phyloP scores from a whole-genome alignment of 2,113 vertebrate genomes.

The Typhlomys cinereus region DNA sequence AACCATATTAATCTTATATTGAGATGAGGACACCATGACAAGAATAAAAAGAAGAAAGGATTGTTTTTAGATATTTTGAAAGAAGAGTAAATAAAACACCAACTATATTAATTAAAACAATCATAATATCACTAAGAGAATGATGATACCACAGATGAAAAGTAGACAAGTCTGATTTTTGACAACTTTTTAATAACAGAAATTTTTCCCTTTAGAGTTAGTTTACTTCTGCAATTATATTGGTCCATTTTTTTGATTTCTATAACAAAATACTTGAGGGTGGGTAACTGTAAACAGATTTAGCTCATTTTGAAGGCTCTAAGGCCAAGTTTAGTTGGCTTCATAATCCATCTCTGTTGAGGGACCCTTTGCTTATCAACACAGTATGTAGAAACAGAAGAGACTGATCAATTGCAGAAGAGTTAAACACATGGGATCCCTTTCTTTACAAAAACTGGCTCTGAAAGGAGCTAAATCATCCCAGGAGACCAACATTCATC shows the following conservation, averaged over 20 bases:
- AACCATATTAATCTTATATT: not conserved
- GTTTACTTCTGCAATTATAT: not conserved
- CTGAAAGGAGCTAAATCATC: not conserved
- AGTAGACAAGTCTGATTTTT: conserved; percentile 11
- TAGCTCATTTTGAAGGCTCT: not conserved
- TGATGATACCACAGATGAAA: not conserved
- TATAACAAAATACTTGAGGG: not conserved
- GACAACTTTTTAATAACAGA: conserved; percentile 42
- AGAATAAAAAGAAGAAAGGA: not conserved
- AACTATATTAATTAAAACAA: not conserved
- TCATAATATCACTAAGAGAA: no score
- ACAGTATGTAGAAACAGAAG: not conserved
- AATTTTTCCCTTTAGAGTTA: not conserved
- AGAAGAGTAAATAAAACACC: not conserved
- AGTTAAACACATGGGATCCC: not conserved
- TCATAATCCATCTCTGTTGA: not conserved
- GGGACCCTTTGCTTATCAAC: not conserved
- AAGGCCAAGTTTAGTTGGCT: not conserved
- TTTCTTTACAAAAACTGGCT: not conserved
- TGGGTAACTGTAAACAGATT: not conserved
- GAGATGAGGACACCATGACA: not conserved
- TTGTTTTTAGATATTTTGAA: conserved; percentile 11
- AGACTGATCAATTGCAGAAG: not conserved
- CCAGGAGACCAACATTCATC: not conserved
- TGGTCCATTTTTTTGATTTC: not conserved